Evolutionary conservation across 2,113 vertebrate genomes (phyloP).

Genomic region (Phylloscopus trochilus): DNA sequence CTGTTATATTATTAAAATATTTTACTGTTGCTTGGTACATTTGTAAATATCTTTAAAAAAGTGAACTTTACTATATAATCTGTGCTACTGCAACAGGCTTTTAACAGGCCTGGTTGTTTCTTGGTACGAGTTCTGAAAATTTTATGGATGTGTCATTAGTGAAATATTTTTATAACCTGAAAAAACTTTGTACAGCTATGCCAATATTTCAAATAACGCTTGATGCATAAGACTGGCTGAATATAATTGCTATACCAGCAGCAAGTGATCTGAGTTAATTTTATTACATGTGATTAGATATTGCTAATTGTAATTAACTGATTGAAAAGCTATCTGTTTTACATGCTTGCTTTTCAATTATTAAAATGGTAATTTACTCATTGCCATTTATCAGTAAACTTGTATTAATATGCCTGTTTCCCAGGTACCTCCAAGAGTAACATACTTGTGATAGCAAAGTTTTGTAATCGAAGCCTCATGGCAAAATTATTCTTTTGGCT

Average conservation of each 20-base stretch:
- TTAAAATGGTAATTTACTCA: conserved; percentile 27
- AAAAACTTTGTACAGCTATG: not conserved
- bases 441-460: not conserved
- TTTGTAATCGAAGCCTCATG: conserved; percentile 11
- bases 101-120: not conserved
- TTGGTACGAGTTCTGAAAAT: not conserved
- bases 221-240: not conserved
- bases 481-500: not conserved
- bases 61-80: not conserved
- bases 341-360: conserved; percentile 50
- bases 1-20: not conserved
- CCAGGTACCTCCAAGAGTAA: not conserved
- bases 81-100: not conserved
- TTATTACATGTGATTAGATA: conserved; percentile 45
- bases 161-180: not conserved
- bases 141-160: not conserved
- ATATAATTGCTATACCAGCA: not conserved
- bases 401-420: not conserved
- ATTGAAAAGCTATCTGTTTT: conserved; percentile 34
- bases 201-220: not conserved
- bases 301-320: conserved; percentile 53
- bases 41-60: not conserved
- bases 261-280: conserved; percentile 27
- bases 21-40: not conserved
- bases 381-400: not conserved